Percentiles rank a stretch among this genome's conserved stretches.
These are phyloP conservation scores for Diabrotica virgifera DNA, from an alignment of 1,140 invertebrate species.

Conservation along the genomic window DNA sequence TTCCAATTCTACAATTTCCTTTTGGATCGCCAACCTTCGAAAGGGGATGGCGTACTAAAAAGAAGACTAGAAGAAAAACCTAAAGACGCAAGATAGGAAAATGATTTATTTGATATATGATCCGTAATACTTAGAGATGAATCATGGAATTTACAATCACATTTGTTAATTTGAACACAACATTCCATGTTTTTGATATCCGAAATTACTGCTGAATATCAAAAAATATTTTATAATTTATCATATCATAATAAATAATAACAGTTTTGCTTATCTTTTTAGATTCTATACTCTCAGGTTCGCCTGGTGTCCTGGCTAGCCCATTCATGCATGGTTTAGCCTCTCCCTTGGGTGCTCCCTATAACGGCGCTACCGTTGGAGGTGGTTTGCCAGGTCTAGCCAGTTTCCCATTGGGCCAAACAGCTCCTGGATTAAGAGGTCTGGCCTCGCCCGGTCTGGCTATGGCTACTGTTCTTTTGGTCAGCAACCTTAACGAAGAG, in stretches of 20 bases:
- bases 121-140: too few relatives aligned
- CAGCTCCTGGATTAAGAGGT: constrained; percentile 65
- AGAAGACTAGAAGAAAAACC: too few relatives aligned
- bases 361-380: constrained; percentile 61
- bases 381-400: constrained; percentile 70
- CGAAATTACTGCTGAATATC: too few relatives aligned
- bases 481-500: constrained; percentile 91
- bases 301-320: constrained; percentile 76
- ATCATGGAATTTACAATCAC: too few relatives aligned
- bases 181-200: too few relatives aligned
- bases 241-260: background rate
- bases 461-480: constrained; percentile 78
- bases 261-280: constrained; percentile 16
- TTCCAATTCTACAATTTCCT: too few relatives aligned
- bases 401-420: constrained; percentile 66
- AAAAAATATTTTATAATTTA: too few relatives aligned
- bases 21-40: too few relatives aligned
- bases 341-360: constrained; percentile 66
- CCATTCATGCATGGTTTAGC: constrained; percentile 77
- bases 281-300: constrained; percentile 53
- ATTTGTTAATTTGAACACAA: too few relatives aligned
- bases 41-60: too few relatives aligned
- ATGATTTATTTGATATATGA: too few relatives aligned
- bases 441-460: constrained; percentile 59
- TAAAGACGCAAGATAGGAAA: too few relatives aligned